phyloP scores from a whole-genome alignment of 2,888 invertebrate genomes.

The Tridacna gigas region DNA sequence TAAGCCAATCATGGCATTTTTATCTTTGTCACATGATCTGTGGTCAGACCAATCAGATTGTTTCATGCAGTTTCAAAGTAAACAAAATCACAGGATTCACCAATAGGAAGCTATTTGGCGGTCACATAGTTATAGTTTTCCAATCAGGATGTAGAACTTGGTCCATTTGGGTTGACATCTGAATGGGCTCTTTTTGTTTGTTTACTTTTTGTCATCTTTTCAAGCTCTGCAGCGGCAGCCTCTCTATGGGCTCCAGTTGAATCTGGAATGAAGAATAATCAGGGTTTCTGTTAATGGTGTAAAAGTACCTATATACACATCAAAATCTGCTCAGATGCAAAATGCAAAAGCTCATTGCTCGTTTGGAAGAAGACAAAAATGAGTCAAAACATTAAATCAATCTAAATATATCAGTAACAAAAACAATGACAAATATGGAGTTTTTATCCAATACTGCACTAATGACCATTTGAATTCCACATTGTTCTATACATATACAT shows the following conservation, averaged over 20 bases:
- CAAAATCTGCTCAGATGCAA: no score
- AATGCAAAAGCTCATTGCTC: no score
- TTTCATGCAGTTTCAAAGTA: constrained; percentile 42
- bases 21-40: constrained; percentile 57
- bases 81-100: constrained; percentile 62
- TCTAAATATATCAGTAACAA: no score
- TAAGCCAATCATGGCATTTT: constrained; percentile 51
- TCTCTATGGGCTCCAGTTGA: constrained; percentile 89
- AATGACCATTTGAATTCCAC: no score
- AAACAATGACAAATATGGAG: no score
- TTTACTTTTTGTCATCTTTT: constrained; percentile 89
- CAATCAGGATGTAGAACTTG: constrained; percentile 71
- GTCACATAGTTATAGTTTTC: constrained; percentile 48
- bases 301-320: no score
- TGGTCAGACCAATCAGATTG: constrained; percentile 58
- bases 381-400: no score
- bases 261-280: constrained; percentile 85
- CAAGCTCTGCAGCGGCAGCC: constrained; percentile 90
- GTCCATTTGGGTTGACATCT: constrained; percentile 73
- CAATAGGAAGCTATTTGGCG: constrained; percentile 57
- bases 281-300: background rate
- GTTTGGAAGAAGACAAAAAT: no score
- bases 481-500: no score
- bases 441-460: no score
- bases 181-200: constrained; percentile 68